Evolutionary conservation across 2,797 vertebrate genomes (phyloP).

Genomic region (Gallinago stenura): DNA sequence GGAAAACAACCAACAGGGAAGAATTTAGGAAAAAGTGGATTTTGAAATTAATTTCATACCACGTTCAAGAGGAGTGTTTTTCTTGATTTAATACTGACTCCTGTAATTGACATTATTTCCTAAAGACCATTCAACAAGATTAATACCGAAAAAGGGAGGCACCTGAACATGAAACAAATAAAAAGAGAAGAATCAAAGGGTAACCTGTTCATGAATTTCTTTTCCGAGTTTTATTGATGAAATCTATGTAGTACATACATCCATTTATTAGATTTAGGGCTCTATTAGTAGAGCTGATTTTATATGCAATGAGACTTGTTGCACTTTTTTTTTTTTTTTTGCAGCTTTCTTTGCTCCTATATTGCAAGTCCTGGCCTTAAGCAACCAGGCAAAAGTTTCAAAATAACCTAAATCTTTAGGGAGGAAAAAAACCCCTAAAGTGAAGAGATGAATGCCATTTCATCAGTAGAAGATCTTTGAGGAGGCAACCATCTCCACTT

Average conservation of each 20-base stretch:
- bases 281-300: background rate
- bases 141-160: background rate
- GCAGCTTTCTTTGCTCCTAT: background rate
- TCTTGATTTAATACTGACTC: background rate
- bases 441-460: background rate
- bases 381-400: background rate
- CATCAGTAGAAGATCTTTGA: background rate
- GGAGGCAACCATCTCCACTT: background rate
- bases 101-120: constrained; percentile 19
- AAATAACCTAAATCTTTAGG: background rate
- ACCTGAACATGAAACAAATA: constrained; percentile 15
- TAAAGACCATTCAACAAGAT: constrained; percentile 6
- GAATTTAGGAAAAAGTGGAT: background rate
- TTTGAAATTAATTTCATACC: background rate
- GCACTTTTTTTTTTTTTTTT: background rate
- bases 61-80: background rate
- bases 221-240: constrained; percentile 4
- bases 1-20: background rate
- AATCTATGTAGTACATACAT: background rate
- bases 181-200: constrained; percentile 35
- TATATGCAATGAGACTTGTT: background rate
- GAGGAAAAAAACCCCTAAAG: background rate
- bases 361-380: background rate
- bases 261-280: constrained; percentile 20
- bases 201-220: background rate